Evolutionary conservation across 2,797 vertebrate genomes (phyloP), one percentile per base, ranked within the genome.

Genomic region (Gorsachius magnificus): DNA sequence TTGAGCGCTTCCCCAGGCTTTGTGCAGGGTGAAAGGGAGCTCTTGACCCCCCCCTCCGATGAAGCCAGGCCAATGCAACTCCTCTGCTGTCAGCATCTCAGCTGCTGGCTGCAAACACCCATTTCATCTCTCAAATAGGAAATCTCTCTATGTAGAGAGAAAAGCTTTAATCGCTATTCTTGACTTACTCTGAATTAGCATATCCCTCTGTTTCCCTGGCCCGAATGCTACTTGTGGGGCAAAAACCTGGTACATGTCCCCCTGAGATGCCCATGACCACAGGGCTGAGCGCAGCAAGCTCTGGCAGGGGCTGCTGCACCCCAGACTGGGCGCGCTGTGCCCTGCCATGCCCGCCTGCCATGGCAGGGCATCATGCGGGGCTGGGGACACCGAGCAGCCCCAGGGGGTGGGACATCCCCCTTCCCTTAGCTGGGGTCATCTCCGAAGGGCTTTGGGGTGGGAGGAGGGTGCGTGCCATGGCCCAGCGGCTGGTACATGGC

Each of bases 331-430:
- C 2, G 0, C 33, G 13, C 8, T 21, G 1, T 16, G 36, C 26
- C 29, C 20, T 38, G 2, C 2, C 0, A 3, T 2, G 25, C 41
- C 9, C n/a, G n/a, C n/a, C n/a, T n/a, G n/a, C 50, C 2, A 0
- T 5, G 16, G 19, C 20, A 3, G 26, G 36, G 20, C 36, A 35
- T 7, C 26, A 1, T 1, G 21, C 16, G 7, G 38, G 14, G 9
- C 50, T 56, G 79, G 64, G 50, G 43, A 26, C 43, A 7, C 33
- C 0, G 5, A 72, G 53, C 36, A 43, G n/a, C 25, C 16, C 16
- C 25, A 5, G 75, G 58, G 57, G 35, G 25, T 81, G 86, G 5
- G 53, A 65, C 10, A 8, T 16, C 21, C 19, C 48, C 9, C 16
- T 57, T 57, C 6, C 33, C 25, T 19, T 17, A 57, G 58, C 45